phyloP scores from a whole-genome alignment of 1,140 invertebrate genomes.

The Drosophila grimshawi region DNA sequence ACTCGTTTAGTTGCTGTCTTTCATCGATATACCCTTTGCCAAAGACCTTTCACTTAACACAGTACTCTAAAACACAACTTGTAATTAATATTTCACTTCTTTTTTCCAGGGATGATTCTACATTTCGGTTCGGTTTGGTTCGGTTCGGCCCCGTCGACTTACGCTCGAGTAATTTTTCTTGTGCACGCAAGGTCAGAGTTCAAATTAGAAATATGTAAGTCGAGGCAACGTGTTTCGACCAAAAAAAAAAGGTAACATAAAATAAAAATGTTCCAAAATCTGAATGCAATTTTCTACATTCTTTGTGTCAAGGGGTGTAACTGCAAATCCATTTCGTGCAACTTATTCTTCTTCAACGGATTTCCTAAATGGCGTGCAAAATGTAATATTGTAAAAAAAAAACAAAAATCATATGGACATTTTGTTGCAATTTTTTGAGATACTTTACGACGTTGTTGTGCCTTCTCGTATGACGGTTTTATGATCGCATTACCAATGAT shows the following conservation, averaged over 20 bases:
- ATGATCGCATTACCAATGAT: constrained; percentile 69
- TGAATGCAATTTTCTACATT: constrained; percentile 29
- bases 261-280: constrained; percentile 64
- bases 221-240: constrained; percentile 42
- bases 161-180: constrained; percentile 68
- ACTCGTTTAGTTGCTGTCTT: constrained; percentile 15
- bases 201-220: constrained; percentile 47
- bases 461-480: constrained; percentile 66
- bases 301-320: constrained; percentile 46
- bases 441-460: constrained; percentile 69
- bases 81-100: constrained; percentile 65
- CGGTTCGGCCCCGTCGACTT: constrained; percentile 17
- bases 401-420: constrained; percentile 64
- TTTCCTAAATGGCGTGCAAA: constrained; percentile 74
- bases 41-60: constrained; percentile 37
- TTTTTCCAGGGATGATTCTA: constrained; percentile 59
- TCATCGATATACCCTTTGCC: background rate
- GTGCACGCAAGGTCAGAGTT: constrained; percentile 58
- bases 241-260: constrained; percentile 45
- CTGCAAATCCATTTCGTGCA: constrained; percentile 34
- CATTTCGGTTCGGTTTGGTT: background rate
- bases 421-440: constrained; percentile 49
- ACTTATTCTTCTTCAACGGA: constrained; percentile 35
- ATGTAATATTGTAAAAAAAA: constrained; percentile 61
- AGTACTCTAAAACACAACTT: constrained; percentile 35